Evolutionary conservation across 2,888 invertebrate species (phyloP), one percentile per base, ranked within the genome.

Genomic region (Pseudoips prasinana): DNA sequence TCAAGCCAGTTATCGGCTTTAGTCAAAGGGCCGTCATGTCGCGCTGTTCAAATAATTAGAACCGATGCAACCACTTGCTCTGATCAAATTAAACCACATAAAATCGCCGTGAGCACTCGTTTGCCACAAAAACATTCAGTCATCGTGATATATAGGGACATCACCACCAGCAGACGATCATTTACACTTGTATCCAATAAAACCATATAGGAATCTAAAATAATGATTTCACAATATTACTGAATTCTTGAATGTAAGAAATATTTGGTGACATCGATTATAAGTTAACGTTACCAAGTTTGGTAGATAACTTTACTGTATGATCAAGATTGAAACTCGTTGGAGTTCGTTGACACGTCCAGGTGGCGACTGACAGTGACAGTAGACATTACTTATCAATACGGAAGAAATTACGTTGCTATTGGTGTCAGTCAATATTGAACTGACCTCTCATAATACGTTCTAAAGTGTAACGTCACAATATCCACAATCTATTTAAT

Each of bases 21-120:
- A 63, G 58, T 81, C 84, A 86, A 85, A 85, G 83, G 65, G 61
- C 63, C 40, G 60, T 67, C 69, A 66, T 76, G 78, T 76, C 74
- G 79, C 72, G 76, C 77, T 82, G 80, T 81, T 83, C 85, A 81
- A 86, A 85, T 85, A 86, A 86, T 86, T 83, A 85, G 83, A 73
- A 63, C 61, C 77, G 69, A 77, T 79, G 72, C 72, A 66, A 71
- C 76, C 73, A 73, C 69, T 66, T 68, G 69, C 64, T 61, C 56
- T 66, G 62, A 71, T 75, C 75, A 75, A 80, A 84, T 84, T 80
- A 81, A 82, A 78, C 80, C 71, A 71, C 83, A 83, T 82, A 76
- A 82, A 83, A 77, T 77, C 70, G 69, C 64, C 61, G 57, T 47
- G 62, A 54, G 58, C 56, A 64, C 63, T 49, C 55, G 63, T 56